These are phyloP conservation scores for Petrosia ficiformis DNA, from an alignment of 37 sponge, comb jelly and placozoan species.

Conservation along the genomic window DNA sequence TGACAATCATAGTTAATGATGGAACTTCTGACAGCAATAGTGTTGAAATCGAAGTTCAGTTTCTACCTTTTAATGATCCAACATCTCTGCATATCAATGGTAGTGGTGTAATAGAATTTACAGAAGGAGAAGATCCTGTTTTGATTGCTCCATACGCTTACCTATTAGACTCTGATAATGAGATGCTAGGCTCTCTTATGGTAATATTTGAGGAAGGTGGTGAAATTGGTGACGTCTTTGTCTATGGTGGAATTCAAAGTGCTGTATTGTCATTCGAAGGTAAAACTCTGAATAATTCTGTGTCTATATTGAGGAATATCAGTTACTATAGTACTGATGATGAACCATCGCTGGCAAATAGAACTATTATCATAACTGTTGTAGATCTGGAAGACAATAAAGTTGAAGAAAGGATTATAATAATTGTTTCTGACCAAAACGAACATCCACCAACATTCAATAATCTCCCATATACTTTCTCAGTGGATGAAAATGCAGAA, in stretches of 20 bases:
- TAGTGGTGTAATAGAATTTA: slow-evolving; percentile 4
- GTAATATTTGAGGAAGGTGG: slow-evolving; percentile 10
- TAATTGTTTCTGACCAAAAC: slow-evolving; percentile 31
- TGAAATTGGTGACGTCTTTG: slow-evolving; percentile 18
- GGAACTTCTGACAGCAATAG: slow-evolving; percentile 28
- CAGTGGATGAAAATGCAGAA: slow-evolving; percentile 20
- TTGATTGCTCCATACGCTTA: slow-evolving; percentile 30
- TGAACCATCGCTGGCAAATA: slow-evolving; percentile 39
- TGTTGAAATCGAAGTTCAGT: slow-evolving; percentile 18
- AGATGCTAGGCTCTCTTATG: not conserved
- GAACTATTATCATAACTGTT: slow-evolving; percentile 25
- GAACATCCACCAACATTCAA: slow-evolving; percentile 67
- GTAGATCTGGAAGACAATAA: slow-evolving; percentile 33
- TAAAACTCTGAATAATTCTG: slow-evolving; percentile 10
- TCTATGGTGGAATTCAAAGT: slow-evolving; percentile 4
- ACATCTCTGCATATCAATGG: slow-evolving; percentile 18
- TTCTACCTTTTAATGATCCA: slow-evolving; percentile 54
- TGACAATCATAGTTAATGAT: slow-evolving; percentile 55
- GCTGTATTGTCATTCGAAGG: slow-evolving; percentile 2
- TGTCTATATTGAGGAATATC: slow-evolving; percentile 29
- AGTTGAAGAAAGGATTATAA: slow-evolving; percentile 5
- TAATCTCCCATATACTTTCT: slow-evolving; percentile 19
- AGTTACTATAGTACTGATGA: slow-evolving; percentile 23
- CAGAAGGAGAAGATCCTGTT: slow-evolving; percentile 34
- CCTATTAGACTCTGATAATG: slow-evolving; percentile 59